phyloP scores from a whole-genome alignment of 2,888 invertebrate species.

The Apodemia zela region DNA sequence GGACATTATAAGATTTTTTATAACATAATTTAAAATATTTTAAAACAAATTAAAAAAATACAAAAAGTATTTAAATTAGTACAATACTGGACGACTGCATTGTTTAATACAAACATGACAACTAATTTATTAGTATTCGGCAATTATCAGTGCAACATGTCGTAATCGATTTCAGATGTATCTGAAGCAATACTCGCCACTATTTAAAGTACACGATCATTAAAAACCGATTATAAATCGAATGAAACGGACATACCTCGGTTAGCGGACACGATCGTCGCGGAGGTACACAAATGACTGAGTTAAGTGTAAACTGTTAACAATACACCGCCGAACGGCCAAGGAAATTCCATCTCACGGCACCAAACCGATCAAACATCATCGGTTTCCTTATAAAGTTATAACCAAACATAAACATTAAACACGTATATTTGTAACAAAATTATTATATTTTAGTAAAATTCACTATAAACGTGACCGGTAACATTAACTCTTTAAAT shows the following conservation, averaged over 20 bases:
- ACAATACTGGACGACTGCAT: background rate
- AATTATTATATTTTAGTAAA: background rate
- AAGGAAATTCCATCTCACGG: slow-evolving; percentile 47
- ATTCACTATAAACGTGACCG: slow-evolving; percentile 31
- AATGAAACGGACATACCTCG: slow-evolving; percentile 49
- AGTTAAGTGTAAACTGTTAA: slow-evolving; percentile 34
- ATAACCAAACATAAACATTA: background rate
- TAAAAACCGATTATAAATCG: slow-evolving; percentile 48
- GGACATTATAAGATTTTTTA: slow-evolving; percentile 38
- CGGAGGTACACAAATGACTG: slow-evolving; percentile 51
- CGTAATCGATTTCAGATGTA: slow-evolving; percentile 17
- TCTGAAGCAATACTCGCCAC: background rate
- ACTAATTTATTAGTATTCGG: slow-evolving; percentile 7
- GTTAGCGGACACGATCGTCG: slow-evolving; percentile 42
- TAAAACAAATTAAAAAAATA: no score
- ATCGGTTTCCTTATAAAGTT: slow-evolving; percentile 34
- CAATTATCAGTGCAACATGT: background rate
- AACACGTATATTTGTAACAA: background rate
- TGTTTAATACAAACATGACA: background rate
- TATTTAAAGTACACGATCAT: slow-evolving; percentile 35
- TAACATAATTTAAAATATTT: slow-evolving; percentile 7
- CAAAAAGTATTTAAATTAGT: background rate
- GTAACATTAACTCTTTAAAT: slow-evolving; percentile 32
- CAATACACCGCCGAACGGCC: slow-evolving; percentile 34
- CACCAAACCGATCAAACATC: slow-evolving; percentile 41